Percentiles rank a stretch among this genome's conserved stretches.
Conservation (phyloP, 2,888 invertebrate species). For the Orgyia antiqua region DNA sequence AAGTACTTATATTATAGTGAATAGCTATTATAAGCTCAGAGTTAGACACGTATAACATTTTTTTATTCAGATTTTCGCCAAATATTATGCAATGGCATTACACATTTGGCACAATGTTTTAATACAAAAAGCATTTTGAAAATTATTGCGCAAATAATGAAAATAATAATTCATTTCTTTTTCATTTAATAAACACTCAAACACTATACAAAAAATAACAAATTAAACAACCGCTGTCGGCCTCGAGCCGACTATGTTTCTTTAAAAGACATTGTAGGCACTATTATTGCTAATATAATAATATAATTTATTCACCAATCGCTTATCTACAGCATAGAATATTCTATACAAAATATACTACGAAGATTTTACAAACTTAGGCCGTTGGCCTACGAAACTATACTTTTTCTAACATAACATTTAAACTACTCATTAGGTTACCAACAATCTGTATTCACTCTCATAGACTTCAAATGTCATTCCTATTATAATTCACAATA, state of each 20-base stretch:
- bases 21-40: conserved; percentile 47
- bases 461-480: conserved; percentile 22
- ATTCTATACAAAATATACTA: conserved; percentile 75
- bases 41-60: conserved; percentile 35
- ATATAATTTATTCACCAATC: conserved; percentile 61
- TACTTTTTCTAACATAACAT: conserved; percentile 66
- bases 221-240: conserved; percentile 58
- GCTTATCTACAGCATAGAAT: conserved; percentile 72
- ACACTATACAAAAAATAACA: conserved; percentile 63
- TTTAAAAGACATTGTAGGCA: conserved; percentile 74
- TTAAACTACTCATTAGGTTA: conserved; percentile 57
- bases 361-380: conserved; percentile 65
- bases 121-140: conserved; percentile 38
- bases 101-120: conserved; percentile 61
- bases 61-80: conserved; percentile 44
- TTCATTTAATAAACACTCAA: conserved; percentile 59
- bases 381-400: conserved; percentile 57
- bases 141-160: conserved; percentile 33
- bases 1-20: conserved; percentile 30
- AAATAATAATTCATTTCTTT: conserved; percentile 40
- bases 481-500: conserved; percentile 26
- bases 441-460: conserved; percentile 39
- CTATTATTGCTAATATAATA: conserved; percentile 74
- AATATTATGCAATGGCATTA: conserved; percentile 45
- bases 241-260: conserved; percentile 49